Evolutionary conservation across 2,797 vertebrate species (phyloP).

Genomic region (Perodicticus potto): DNA sequence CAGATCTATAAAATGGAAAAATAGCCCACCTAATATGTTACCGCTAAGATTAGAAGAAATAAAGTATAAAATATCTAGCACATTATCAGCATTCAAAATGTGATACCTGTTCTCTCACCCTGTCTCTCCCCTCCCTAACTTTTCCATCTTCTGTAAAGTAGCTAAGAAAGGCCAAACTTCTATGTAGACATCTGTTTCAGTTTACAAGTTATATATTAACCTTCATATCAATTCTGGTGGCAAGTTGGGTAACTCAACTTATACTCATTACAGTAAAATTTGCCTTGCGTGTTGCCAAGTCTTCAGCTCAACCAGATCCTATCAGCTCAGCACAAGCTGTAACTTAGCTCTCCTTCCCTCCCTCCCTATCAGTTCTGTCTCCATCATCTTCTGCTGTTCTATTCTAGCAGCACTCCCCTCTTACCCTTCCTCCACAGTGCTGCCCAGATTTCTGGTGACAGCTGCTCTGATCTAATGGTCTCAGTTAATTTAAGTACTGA

Average conservation of each 20-base stretch:
- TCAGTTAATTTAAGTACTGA: slow-evolving; percentile 17
- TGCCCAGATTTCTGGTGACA: neutral
- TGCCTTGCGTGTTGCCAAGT: slow-evolving; percentile 13
- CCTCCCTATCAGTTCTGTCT: neutral
- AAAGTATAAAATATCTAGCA: slow-evolving; percentile 34
- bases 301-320: slow-evolving; percentile 38
- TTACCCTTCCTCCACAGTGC: neutral
- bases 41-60: slow-evolving; percentile 48
- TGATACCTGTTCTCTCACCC: neutral
- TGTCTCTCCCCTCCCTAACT: neutral
- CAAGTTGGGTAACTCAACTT: slow-evolving; percentile 45
- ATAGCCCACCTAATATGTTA: neutral
- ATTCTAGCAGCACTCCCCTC: neutral
- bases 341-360: neutral
- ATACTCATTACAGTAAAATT: slow-evolving; percentile 36
- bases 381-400: neutral
- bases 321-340: slow-evolving; percentile 12
- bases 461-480: slow-evolving; percentile 34
- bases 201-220: slow-evolving; percentile 63
- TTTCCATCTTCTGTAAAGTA: slow-evolving; percentile 48
- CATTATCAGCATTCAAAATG: slow-evolving; percentile 44
- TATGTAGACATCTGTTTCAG: slow-evolving; percentile 56
- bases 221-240: slow-evolving; percentile 33
- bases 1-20: slow-evolving; percentile 46
- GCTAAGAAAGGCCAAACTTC: slow-evolving; percentile 30